Evolutionary conservation across 1,140 invertebrate genomes (phyloP).

Genomic region (Heliothis subflexa): DNA sequence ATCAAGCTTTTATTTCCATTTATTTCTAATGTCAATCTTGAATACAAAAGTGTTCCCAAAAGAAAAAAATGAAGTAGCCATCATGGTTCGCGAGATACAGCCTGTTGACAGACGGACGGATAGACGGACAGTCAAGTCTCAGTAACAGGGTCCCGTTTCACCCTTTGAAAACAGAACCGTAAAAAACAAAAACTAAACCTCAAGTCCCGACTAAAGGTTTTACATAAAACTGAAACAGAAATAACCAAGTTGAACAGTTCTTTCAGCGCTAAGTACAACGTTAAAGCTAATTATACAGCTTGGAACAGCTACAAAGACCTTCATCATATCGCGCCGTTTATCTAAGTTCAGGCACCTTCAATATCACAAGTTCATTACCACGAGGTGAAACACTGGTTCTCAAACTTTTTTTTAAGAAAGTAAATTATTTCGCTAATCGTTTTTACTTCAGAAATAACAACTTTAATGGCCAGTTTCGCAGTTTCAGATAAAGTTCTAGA

Average conservation of each 20-base stretch:
- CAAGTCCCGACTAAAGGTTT: background rate
- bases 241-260: background rate
- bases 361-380: conserved; percentile 39
- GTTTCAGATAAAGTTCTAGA: too few species aligned
- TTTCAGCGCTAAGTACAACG: conserved; percentile 5
- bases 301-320: conserved; percentile 28
- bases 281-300: conserved; percentile 29
- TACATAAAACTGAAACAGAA: background rate
- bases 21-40: too few species aligned
- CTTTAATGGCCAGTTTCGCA: too few species aligned
- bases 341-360: conserved; percentile 34
- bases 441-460: background rate
- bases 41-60: too few species aligned
- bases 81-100: too few species aligned
- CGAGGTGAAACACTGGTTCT: conserved; percentile 4
- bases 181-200: too few species aligned
- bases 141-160: too few species aligned
- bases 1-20: too few species aligned
- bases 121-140: too few species aligned
- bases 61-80: too few species aligned
- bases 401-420: background rate
- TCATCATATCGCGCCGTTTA: conserved; percentile 27
- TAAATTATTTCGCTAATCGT: background rate
- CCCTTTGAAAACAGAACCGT: too few species aligned
- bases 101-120: too few species aligned